These are phyloP conservation scores for Drosophila bocki DNA, from an alignment of 1,140 invertebrate species.

Conservation along the genomic window DNA sequence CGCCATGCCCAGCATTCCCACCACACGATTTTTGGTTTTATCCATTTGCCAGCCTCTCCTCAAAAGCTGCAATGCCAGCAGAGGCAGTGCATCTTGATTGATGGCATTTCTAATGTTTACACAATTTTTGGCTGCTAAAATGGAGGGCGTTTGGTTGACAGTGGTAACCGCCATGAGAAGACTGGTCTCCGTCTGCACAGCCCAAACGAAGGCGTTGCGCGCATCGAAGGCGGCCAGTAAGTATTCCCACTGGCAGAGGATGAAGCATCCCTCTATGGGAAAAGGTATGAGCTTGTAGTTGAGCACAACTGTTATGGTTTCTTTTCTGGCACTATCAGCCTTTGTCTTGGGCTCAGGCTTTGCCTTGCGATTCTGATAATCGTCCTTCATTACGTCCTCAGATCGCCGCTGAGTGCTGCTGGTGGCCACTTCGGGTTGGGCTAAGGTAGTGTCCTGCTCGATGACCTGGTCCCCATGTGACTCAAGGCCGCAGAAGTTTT, in stretches of 20 bases:
- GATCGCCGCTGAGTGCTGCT: slow-evolving; percentile 58
- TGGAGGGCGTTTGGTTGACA: slow-evolving; percentile 65
- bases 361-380: slow-evolving; percentile 19
- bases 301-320: too few relatives aligned
- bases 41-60: slow-evolving; percentile 46
- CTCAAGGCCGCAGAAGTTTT: slow-evolving; percentile 76
- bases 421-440: slow-evolving; percentile 44
- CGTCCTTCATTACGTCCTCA: slow-evolving; percentile 37
- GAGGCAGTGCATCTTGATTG: slow-evolving; percentile 30
- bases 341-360: not conserved
- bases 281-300: not conserved
- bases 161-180: slow-evolving; percentile 68
- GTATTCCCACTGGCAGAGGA: slow-evolving; percentile 76
- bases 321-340: too few relatives aligned
- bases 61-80: slow-evolving; percentile 70
- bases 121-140: slow-evolving; percentile 54
- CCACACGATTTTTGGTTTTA: slow-evolving; percentile 53
- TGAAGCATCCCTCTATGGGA: slow-evolving; percentile 63
- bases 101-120: slow-evolving; percentile 60
- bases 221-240: slow-evolving; percentile 70
- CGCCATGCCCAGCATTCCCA: slow-evolving; percentile 71
- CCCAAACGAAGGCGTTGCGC: slow-evolving; percentile 70
- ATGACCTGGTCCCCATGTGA: slow-evolving; percentile 62
- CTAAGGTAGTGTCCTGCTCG: slow-evolving; percentile 51
- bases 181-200: slow-evolving; percentile 60